These are phyloP conservation scores for Meganola albula DNA, from an alignment of 2,888 invertebrate genomes.

Conservation along the genomic window DNA sequence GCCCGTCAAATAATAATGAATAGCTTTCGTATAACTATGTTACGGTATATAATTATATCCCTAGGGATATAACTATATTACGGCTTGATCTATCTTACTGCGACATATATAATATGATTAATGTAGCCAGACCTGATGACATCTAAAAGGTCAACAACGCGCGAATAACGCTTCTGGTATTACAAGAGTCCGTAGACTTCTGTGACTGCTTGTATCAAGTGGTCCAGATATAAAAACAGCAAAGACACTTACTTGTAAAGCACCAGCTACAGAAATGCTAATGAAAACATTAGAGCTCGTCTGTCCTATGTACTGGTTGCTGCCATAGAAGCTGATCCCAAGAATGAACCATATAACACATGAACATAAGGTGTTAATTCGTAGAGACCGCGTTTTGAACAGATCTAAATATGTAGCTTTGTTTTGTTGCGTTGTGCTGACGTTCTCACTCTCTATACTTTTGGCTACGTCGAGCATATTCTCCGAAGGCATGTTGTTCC, in stretches of 20 bases:
- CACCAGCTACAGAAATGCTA: constrained; percentile 81
- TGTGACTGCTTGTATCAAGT: too few species aligned
- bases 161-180: too few species aligned
- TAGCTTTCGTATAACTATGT: too few species aligned
- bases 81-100: too few species aligned
- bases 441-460: constrained; percentile 59
- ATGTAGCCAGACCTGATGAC: too few species aligned
- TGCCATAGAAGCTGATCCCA: constrained; percentile 88
- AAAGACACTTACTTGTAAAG: constrained; percentile 40
- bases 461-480: constrained; percentile 43
- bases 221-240: too few species aligned
- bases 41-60: too few species aligned
- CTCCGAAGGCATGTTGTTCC: constrained; percentile 58
- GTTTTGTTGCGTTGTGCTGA: constrained; percentile 21
- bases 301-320: constrained; percentile 86
- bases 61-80: too few species aligned
- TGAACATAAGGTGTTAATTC: constrained; percentile 80
- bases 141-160: too few species aligned
- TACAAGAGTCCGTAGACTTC: too few species aligned
- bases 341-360: constrained; percentile 85
- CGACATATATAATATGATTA: too few species aligned
- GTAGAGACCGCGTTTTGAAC: constrained; percentile 76
- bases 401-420: constrained; percentile 78
- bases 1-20: too few species aligned
- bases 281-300: constrained; percentile 86